Conservation (phyloP, 2,888 invertebrate species). For the Lepidocyrtinus sp. region DNA sequence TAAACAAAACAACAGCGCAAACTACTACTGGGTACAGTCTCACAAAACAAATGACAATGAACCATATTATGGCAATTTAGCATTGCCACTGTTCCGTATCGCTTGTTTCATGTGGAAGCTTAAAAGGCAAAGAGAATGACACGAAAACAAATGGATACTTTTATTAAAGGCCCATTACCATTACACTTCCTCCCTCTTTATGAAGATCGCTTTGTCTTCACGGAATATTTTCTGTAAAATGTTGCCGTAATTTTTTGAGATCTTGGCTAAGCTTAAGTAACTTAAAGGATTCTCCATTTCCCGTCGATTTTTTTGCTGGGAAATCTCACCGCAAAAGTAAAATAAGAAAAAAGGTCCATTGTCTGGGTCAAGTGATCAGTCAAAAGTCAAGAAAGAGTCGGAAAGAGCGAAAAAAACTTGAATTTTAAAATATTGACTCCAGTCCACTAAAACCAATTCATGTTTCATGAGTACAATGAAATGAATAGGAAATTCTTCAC, state of each 20-base stretch:
- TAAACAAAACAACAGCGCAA: slow-evolving; percentile 3
- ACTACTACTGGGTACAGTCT: no score
- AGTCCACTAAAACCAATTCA: no score
- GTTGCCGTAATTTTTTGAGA: background rate
- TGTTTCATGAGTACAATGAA: slow-evolving; percentile 25
- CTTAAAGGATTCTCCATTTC: no score
- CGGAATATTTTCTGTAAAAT: background rate
- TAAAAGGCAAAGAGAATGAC: background rate
- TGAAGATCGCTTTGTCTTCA: background rate
- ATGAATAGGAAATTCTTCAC: no score
- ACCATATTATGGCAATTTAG: slow-evolving; percentile 42
- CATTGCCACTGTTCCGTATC: slow-evolving; percentile 35
- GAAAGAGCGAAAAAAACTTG: background rate
- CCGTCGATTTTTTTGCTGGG: background rate
- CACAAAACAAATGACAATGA: slow-evolving; percentile 44
- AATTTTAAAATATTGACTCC: no score
- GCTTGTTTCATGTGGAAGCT: slow-evolving; percentile 35
- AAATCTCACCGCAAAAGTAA: background rate
- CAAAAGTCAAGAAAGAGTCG: slow-evolving; percentile 47
- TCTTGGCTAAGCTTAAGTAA: no score
- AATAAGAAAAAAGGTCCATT: slow-evolving; percentile 28
- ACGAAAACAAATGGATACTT: slow-evolving; percentile 3
- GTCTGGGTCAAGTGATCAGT: slow-evolving; percentile 60
- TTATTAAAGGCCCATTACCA: background rate
- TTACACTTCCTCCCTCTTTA: background rate